Evolutionary conservation across 2,113 vertebrate species (phyloP).

Genomic region (Orientallactaga bullata): DNA sequence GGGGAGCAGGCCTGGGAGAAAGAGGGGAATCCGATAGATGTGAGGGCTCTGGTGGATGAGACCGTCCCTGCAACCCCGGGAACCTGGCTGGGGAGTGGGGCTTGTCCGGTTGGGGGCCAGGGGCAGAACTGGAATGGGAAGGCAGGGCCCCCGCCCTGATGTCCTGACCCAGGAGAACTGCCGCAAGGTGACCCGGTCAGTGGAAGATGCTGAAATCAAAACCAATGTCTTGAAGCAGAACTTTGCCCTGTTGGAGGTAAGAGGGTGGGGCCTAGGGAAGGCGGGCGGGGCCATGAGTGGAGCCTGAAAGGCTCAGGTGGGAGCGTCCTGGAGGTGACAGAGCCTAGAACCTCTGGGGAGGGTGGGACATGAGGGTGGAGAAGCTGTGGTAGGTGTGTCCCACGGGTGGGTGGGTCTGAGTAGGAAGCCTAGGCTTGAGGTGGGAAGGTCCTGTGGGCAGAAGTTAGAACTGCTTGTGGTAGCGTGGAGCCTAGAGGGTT

Average conservation of each 20-base stretch:
- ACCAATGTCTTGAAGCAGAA: slow-evolving; percentile 84
- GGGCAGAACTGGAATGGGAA: slow-evolving; percentile 59
- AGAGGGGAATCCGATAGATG: neutral
- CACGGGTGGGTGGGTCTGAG: too few species aligned
- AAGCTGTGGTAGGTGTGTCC: too few species aligned
- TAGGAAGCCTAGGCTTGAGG: too few species aligned
- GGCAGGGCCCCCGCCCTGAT: slow-evolving; percentile 66
- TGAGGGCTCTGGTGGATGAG: too few species aligned
- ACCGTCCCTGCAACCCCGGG: too few species aligned
- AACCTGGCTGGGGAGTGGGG: too few species aligned
- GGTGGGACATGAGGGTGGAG: neutral
- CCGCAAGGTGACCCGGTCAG: slow-evolving; percentile 81
- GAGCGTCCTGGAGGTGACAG: neutral
- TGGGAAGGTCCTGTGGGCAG: neutral
- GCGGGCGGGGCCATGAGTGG: neutral
- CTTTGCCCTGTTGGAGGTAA: slow-evolving; percentile 82
- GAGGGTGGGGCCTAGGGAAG: neutral
- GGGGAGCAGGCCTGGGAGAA: neutral
- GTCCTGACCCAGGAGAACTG: slow-evolving; percentile 82
- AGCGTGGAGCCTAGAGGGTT: neutral
- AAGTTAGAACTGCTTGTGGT: too few species aligned
- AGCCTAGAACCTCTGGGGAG: neutral
- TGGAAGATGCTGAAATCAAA: slow-evolving; percentile 85
- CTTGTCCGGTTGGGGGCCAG: neutral
- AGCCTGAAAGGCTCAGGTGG: neutral